Percentiles rank a stretch among this genome's conserved stretches.
phyloP scores from a whole-genome alignment of 2,888 invertebrate species.

The Ptychoptera albimana region DNA sequence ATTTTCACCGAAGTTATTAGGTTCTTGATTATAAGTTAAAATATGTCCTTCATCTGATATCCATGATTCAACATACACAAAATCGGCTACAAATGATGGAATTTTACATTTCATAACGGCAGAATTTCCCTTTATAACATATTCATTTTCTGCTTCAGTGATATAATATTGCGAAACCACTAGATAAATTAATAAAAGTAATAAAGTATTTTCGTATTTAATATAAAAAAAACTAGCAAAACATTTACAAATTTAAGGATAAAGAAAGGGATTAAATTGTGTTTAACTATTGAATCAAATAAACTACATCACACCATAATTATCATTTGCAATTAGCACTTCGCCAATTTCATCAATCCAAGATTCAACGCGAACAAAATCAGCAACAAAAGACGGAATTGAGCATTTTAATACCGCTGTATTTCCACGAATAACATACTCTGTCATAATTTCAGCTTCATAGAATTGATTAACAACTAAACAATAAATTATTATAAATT shows the following conservation, averaged over 20 bases:
- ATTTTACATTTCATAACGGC: constrained; percentile 89
- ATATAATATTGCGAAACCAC: constrained; percentile 81
- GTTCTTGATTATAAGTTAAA: constrained; percentile 16
- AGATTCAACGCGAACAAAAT: constrained; percentile 52
- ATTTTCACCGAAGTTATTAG: constrained; percentile 1
- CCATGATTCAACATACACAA: constrained; percentile 76
- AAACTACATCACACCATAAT: constrained; percentile 31
- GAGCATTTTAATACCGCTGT: constrained; percentile 56
- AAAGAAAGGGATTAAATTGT: neutral
- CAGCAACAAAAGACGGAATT: constrained; percentile 57
- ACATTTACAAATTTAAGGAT: neutral
- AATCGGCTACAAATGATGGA: constrained; percentile 86
- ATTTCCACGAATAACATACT: constrained; percentile 58
- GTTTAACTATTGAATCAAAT: too few relatives aligned
- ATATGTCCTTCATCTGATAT: constrained; percentile 50
- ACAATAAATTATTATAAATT: constrained; percentile 2
- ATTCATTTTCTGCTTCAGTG: constrained; percentile 85
- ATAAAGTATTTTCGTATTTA: neutral
- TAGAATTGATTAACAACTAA: constrained; percentile 56
- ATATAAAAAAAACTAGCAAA: neutral
- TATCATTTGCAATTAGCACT: constrained; percentile 30
- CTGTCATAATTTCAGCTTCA: constrained; percentile 53
- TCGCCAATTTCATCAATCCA: constrained; percentile 53
- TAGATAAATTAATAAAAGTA: constrained; percentile 29
- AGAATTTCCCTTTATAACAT: constrained; percentile 82